Base-by-base conservation (phyloP, 2,797 vertebrate genomes). In the Onychomys arenicola region DNA sequence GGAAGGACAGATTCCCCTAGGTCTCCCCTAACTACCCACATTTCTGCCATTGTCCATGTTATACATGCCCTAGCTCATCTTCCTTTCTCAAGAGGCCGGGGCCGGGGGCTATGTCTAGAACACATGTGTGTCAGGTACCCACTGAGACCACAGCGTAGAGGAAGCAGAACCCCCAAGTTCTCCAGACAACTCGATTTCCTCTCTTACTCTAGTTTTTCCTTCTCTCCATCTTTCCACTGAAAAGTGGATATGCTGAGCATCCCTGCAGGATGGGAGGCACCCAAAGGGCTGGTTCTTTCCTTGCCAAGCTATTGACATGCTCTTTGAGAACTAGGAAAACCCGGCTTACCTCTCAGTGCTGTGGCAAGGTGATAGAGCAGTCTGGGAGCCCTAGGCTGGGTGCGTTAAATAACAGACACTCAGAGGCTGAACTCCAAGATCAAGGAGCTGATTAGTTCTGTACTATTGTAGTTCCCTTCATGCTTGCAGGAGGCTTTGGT, bases 31-130 rank as follows among this genome's bases (percentile, higher is more conserved):
- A 40, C 37, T 57, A 25, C 40, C 37, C 63, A 5, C 3, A 0
- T 61, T n/a, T 13, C 85, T 61, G 19, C 4, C 0, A 0, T 4
- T 0, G 7, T 6, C 1, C 0, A 27, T 2, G 0, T 5, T 6
- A 17, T 37, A 5, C 3, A 5, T 40, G 69, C 17, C 69, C 49
- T 13, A 13, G 10, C 2, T 49, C 3, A 0, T 6, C 43, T n/a
- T 27, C 78, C 59, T n/a, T 7, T 23, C 77, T 34, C 13, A 4
- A 0, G 7, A 29, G 65, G 52, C 32, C 37, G 25, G 57, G 29
- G 52, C 8, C 0, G 3, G 7, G 34, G 23, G 6, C 19, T 12
- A 0, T 89, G 12, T 88, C n/a, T 27, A 0, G 69, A 52, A 69
- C 6, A 43, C 49, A 12, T 27, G 2, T 4, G 16, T 37, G 23